These are phyloP conservation scores for Orientallactaga sibirica DNA, from an alignment of 2,797 vertebrate genomes.

Conservation along the genomic window DNA sequence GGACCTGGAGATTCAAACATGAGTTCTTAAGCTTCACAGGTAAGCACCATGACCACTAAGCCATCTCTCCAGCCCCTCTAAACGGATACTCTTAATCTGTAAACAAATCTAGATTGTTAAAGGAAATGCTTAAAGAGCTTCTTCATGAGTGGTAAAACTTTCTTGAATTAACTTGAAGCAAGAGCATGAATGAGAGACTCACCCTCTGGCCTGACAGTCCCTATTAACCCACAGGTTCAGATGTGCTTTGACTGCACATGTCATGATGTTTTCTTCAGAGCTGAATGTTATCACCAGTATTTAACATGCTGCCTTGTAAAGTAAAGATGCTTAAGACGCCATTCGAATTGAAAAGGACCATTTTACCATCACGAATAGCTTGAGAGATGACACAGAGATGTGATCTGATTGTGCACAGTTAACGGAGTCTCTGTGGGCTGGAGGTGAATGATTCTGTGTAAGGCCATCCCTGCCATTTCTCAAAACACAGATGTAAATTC, in stretches of 20 bases:
- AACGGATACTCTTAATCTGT: background rate
- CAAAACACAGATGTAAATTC: background rate
- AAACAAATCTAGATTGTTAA: constrained; percentile 44
- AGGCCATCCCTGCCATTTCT: background rate
- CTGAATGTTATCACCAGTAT: background rate
- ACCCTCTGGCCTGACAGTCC: background rate
- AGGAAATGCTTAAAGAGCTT: background rate
- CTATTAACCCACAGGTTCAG: background rate
- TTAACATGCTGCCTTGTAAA: background rate
- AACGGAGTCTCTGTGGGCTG: background rate
- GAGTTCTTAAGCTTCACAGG: too few species aligned
- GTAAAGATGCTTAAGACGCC: background rate
- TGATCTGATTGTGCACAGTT: background rate
- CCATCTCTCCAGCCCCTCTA: background rate
- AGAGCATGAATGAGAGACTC: background rate
- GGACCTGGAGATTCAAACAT: too few species aligned
- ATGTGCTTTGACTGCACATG: background rate
- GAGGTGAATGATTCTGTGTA: background rate
- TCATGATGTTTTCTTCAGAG: background rate
- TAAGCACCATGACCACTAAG: too few species aligned
- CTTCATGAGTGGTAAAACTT: background rate
- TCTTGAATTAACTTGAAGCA: background rate
- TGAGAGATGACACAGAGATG: background rate
- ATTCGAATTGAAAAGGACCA: background rate
- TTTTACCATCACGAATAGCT: background rate